Evolutionary conservation across 1,140 invertebrate genomes (phyloP).

Genomic region (Patella vulgata): DNA sequence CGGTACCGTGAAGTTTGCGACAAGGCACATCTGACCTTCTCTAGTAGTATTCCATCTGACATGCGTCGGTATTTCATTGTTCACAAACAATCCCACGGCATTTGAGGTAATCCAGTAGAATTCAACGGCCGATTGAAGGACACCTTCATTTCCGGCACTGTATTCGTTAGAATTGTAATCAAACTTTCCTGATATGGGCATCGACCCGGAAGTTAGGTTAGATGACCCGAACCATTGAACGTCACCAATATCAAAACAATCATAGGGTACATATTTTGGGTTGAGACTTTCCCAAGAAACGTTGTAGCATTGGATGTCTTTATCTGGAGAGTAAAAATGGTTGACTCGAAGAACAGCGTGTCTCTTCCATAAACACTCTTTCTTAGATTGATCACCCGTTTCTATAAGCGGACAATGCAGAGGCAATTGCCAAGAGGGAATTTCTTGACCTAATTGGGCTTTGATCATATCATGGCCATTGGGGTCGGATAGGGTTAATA

Average conservation of each 20-base stretch:
- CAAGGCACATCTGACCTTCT: slow-evolving; percentile 37
- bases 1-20: slow-evolving; percentile 38
- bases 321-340: slow-evolving; percentile 28
- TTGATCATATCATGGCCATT: slow-evolving; percentile 29
- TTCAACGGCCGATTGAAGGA: slow-evolving; percentile 47
- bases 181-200: slow-evolving; percentile 43
- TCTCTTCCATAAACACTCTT: slow-evolving; percentile 51
- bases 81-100: slow-evolving; percentile 55
- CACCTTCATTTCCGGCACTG: slow-evolving; percentile 34
- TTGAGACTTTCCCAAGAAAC: slow-evolving; percentile 49
- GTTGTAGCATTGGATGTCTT: slow-evolving; percentile 51
- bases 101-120: slow-evolving; percentile 63
- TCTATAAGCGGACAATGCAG: slow-evolving; percentile 45
- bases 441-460: slow-evolving; percentile 40
- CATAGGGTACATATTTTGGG: slow-evolving; percentile 36
- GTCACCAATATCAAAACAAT: slow-evolving; percentile 54
- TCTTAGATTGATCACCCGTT: slow-evolving; percentile 35
- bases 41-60: slow-evolving; percentile 47
- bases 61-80: slow-evolving; percentile 50
- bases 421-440: slow-evolving; percentile 53
- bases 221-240: slow-evolving; percentile 53
- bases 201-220: slow-evolving; percentile 33
- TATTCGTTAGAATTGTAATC: slow-evolving; percentile 33
- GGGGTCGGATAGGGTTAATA: slow-evolving; percentile 35
- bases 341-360: slow-evolving; percentile 45